phyloP scores from a whole-genome alignment of 2,888 invertebrate species.

The Linyphia triangularis region DNA sequence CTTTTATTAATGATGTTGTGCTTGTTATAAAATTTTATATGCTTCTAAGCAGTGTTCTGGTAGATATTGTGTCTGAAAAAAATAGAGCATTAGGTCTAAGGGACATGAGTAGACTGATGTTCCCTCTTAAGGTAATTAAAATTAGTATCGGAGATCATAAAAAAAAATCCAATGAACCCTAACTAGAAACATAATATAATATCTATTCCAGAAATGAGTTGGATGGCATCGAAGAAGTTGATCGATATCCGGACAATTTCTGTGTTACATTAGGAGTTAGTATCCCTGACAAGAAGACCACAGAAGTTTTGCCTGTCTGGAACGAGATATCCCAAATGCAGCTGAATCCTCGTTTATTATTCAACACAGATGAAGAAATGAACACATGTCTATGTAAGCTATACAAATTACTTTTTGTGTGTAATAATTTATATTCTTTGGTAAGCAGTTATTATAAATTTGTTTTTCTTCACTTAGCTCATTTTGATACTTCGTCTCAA shows the following conservation, averaged over 20 bases:
- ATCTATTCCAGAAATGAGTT: constrained; percentile 84
- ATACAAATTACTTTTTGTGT: not conserved
- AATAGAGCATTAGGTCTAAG: too few species aligned
- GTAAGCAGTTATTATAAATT: not conserved
- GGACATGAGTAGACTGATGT: too few species aligned
- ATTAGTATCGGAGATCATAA: too few species aligned
- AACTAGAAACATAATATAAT: too few species aligned
- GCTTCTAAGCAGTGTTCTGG: too few species aligned
- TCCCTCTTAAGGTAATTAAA: too few species aligned
- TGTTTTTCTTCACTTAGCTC: constrained; percentile 29
- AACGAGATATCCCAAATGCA: constrained; percentile 64
- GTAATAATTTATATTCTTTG: not conserved
- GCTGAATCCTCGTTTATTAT: constrained; percentile 84
- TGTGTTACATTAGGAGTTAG: constrained; percentile 86
- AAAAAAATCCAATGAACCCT: too few species aligned
- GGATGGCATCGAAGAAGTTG: constrained; percentile 88
- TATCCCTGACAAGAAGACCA: constrained; percentile 84
- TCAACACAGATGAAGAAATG: constrained; percentile 88
- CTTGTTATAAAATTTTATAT: too few species aligned
- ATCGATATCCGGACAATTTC: constrained; percentile 84
- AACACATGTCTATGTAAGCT: constrained; percentile 81
- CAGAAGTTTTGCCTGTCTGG: constrained; percentile 74
- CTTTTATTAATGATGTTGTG: too few species aligned
- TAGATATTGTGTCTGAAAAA: too few species aligned
- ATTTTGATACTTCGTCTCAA: constrained; percentile 37